Percentiles rank a stretch among this genome's conserved stretches.
Conservation (phyloP, 2,888 invertebrate genomes). For the Spisula subtruncata region DNA sequence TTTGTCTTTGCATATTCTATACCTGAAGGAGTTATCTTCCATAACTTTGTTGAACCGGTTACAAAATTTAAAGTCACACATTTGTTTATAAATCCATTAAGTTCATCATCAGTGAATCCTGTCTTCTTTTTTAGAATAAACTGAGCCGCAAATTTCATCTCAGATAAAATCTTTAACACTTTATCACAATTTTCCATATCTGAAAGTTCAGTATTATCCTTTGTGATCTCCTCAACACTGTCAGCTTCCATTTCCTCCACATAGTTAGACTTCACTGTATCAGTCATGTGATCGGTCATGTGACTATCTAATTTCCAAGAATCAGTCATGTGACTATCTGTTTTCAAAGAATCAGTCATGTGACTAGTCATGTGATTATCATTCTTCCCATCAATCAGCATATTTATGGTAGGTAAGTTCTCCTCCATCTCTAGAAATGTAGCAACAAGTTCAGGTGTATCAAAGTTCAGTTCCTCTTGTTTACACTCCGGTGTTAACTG, state of each 20-base stretch:
- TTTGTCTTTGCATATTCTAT: constrained; percentile 62
- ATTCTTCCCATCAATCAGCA: not conserved
- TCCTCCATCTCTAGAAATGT: not conserved
- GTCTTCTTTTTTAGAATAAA: constrained; percentile 69
- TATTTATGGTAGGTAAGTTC: not conserved
- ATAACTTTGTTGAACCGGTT: constrained; percentile 53
- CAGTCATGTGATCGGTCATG: not conserved
- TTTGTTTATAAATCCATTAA: constrained; percentile 58
- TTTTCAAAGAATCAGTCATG: not conserved
- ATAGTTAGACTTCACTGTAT: not conserved
- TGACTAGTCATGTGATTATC: not conserved
- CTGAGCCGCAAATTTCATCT: constrained; percentile 51
- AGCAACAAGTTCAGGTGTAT: not conserved
- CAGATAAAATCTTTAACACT: constrained; percentile 43
- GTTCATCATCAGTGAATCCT: constrained; percentile 49
- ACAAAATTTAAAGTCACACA: constrained; percentile 65
- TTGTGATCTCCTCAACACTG: constrained; percentile 37
- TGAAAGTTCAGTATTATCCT: not conserved
- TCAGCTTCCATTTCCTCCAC: constrained; percentile 11
- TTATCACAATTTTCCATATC: constrained; percentile 54
- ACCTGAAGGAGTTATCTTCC: constrained; percentile 71
- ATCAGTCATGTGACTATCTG: not conserved
- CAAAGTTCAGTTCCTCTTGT: not conserved
- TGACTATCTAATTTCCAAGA: not conserved
- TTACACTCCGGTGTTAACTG: not conserved